phyloP scores from a whole-genome alignment of 2,113 vertebrate genomes.

The Silurus meridionalis region DNA sequence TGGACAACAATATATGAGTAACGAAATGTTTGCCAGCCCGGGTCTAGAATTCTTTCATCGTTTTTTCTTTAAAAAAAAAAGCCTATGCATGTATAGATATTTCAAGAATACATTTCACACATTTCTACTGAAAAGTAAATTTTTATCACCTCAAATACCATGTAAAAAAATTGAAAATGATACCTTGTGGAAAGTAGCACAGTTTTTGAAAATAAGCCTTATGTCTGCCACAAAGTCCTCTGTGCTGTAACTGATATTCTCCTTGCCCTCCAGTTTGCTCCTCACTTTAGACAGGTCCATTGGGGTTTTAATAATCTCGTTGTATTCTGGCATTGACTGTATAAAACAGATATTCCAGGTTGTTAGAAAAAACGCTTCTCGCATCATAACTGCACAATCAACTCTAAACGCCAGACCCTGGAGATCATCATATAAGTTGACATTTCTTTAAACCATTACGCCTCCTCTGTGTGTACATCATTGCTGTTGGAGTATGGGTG shows the following conservation, averaged over 20 bases:
- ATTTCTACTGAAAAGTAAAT: neutral
- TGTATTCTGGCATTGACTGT: conserved; percentile 84
- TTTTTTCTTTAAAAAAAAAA: neutral
- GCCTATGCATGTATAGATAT: neutral
- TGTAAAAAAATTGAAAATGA: conserved; percentile 14
- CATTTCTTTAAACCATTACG: neutral
- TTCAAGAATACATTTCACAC: neutral
- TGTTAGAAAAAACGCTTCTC: neutral
- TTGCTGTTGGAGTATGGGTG: too few relatives aligned
- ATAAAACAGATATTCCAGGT: neutral
- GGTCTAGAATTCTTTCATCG: neutral
- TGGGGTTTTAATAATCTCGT: conserved; percentile 92
- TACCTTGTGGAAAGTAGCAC: conserved; percentile 93
- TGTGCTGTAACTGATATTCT: conserved; percentile 75
- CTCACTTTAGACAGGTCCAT: conserved; percentile 92
- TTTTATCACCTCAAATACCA: neutral
- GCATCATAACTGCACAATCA: neutral
- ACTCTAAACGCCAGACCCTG: neutral
- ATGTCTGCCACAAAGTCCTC: conserved; percentile 88
- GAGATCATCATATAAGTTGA: neutral
- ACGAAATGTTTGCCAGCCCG: neutral
- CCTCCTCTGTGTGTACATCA: neutral
- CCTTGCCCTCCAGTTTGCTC: conserved; percentile 79
- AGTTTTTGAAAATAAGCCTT: conserved; percentile 95
- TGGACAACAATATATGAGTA: neutral